Percentiles rank a stretch among this genome's conserved stretches.
These are phyloP conservation scores for Papilio elwesi DNA, from an alignment of 2,888 invertebrate genomes.

Conservation along the genomic window DNA sequence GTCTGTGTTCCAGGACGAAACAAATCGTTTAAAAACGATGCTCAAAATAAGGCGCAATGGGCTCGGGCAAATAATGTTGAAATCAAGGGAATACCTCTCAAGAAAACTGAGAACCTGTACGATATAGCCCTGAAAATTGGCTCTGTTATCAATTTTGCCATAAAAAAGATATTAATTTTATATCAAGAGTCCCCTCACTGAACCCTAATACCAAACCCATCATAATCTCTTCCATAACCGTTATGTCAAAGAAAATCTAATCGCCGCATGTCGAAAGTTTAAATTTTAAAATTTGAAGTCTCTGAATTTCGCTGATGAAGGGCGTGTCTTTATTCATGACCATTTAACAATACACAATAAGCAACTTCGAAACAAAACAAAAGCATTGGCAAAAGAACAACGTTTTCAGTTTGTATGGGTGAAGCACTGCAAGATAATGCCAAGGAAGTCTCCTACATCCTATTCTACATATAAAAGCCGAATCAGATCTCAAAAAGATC, in stretches of 20 bases:
- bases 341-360: not conserved
- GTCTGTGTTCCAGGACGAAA: too few species aligned
- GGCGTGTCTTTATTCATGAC: conserved; percentile 1
- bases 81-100: too few species aligned
- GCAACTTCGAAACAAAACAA: conserved; percentile 4
- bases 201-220: too few species aligned
- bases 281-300: not conserved
- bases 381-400: not conserved
- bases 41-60: too few species aligned
- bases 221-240: not conserved
- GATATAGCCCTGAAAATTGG: too few species aligned
- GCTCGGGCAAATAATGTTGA: too few species aligned
- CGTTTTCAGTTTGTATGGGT: conserved; percentile 1
- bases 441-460: not conserved
- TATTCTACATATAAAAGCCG: not conserved
- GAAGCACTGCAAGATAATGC: conserved; percentile 7
- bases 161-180: not conserved
- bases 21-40: too few species aligned
- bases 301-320: too few species aligned
- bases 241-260: not conserved
- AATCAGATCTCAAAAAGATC: conserved; percentile 1
- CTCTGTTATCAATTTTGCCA: too few species aligned
- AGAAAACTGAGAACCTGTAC: too few species aligned
- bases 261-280: not conserved
- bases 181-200: not conserved